Percentiles rank a stretch among this genome's conserved stretches.
Evolutionary conservation across 2,888 invertebrate genomes (phyloP).

Genomic region (Drosophila subsilvestris): DNA sequence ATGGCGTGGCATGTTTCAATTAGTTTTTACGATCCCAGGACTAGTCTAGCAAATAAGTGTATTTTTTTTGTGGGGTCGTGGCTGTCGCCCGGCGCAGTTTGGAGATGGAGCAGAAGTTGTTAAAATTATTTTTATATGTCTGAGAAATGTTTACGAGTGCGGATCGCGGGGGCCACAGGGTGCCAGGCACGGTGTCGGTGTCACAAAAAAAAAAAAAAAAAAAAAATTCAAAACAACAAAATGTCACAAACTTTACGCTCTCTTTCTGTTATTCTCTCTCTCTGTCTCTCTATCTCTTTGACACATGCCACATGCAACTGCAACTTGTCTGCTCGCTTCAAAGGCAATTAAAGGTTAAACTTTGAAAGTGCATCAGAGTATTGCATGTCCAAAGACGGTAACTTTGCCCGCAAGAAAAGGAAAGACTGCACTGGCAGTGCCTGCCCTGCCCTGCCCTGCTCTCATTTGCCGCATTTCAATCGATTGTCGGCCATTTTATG

Average conservation of each 20-base stretch:
- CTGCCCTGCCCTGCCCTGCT: not conserved
- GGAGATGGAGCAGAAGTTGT: slow-evolving; percentile 41
- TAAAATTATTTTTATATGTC: slow-evolving; percentile 66
- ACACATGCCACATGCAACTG: slow-evolving; percentile 52
- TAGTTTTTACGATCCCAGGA: slow-evolving; percentile 63
- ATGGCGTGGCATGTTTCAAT: slow-evolving; percentile 64
- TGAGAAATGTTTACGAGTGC: slow-evolving; percentile 57
- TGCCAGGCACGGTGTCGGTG: too few relatives aligned
- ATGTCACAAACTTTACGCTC: slow-evolving; percentile 33
- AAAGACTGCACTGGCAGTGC: not conserved
- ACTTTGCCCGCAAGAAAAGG: slow-evolving; percentile 27
- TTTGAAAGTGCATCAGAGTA: slow-evolving; percentile 19
- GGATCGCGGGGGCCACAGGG: slow-evolving; percentile 33
- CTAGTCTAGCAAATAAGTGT: slow-evolving; percentile 38
- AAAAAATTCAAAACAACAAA: too few relatives aligned
- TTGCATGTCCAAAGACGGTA: slow-evolving; percentile 52
- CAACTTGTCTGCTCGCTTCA: slow-evolving; percentile 43
- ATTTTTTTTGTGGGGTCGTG: slow-evolving; percentile 4
- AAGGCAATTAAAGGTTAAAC: slow-evolving; percentile 59
- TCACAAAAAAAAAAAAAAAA: too few relatives aligned
- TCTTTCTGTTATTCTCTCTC: not conserved
- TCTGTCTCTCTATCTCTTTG: slow-evolving; percentile 3
- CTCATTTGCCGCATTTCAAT: slow-evolving; percentile 34
- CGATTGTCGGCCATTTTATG: slow-evolving; percentile 38
- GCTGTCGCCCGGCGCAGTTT: not conserved